Evolutionary conservation across 2,797 vertebrate species (phyloP).

Genomic region (Dallia pectoralis): DNA sequence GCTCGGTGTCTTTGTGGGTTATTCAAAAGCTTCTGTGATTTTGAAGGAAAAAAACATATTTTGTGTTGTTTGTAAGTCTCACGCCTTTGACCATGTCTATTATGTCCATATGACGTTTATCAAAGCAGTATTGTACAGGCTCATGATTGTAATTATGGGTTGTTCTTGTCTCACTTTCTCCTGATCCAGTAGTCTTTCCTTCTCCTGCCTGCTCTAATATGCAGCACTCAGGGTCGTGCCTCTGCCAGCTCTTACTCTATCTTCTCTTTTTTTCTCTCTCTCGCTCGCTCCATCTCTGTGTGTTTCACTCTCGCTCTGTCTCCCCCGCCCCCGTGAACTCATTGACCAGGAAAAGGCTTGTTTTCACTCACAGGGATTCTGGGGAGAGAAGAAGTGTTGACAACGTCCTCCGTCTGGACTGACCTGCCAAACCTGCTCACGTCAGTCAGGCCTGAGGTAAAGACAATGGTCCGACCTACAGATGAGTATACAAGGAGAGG

Average conservation of each 20-base stretch:
- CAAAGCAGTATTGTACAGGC: conserved; percentile 25
- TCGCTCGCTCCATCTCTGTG: conserved; percentile 9
- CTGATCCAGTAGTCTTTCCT: conserved; percentile 55
- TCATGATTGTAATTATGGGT: conserved; percentile 51
- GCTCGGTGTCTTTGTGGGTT: conserved; percentile 30
- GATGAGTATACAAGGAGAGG: conserved; percentile 39
- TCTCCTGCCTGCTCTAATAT: conserved; percentile 47
- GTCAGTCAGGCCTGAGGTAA: conserved; percentile 37
- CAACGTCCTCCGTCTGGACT: conserved; percentile 58
- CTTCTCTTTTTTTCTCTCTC: conserved; percentile 33
- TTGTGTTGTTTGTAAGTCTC: conserved; percentile 9
- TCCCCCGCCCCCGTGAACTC: conserved; percentile 64
- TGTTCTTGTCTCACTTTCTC: conserved; percentile 21
- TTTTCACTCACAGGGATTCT: conserved; percentile 60
- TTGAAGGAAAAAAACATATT: conserved; percentile 2
- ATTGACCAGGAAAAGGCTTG: conserved; percentile 69
- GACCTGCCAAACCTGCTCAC: conserved; percentile 53
- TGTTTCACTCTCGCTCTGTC: background rate
- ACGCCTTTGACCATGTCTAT: conserved; percentile 44
- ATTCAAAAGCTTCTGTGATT: conserved; percentile 36
- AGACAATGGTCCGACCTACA: conserved; percentile 55
- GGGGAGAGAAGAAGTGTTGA: conserved; percentile 49
- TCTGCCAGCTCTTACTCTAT: conserved; percentile 45
- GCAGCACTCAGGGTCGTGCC: conserved; percentile 47
- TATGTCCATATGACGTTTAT: conserved; percentile 40